Base-by-base conservation (phyloP, 1,140 invertebrate species). In the Aporrectodea caliginosa region DNA sequence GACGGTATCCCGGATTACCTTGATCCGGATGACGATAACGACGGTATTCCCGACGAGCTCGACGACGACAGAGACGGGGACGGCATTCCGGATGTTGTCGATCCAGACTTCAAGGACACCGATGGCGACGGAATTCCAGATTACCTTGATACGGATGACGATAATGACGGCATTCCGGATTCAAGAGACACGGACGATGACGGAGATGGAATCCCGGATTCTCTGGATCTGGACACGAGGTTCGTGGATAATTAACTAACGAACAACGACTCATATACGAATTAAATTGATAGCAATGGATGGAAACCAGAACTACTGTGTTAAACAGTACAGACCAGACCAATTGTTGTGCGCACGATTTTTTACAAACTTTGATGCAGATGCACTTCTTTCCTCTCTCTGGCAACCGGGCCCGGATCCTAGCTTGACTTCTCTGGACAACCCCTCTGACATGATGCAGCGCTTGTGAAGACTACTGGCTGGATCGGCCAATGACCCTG, bases 81-180 rank as follows among this genome's bases (percentile, higher is more conserved):
- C 34, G 77, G 77, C 77, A 78, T 78, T 30, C 58, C 69, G 27
- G 68, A 78, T 71, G 34, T 31, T 70, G 6, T 78, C 22, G 77
- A 78, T 71, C 32, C 75, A 6, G 75, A 76, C 43, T 76, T 58
- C 43, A 35, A 58, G 27, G 75, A 76, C 35, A 35, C 33, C 58
- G 77, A 78, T 68, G 43, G 43, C 33, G 77, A 78, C 43, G 77
- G 77, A 16, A 78, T 78, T 70, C 77, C 77, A 1, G 77, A 78
- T 78, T 31, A 69, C 31, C 58, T 78, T 1, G 77, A 78, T 69
- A 27, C 35, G 6, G 77, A 78, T 34, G 43, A 78, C 69, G 77
- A 78, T 71, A 69, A 69, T 27, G 77, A 78, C 33, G 77, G 77
- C 68, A 33, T 78, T 70, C 77, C 77, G 29, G 77, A 71, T 33